Evolutionary conservation across 1,140 invertebrate species (phyloP).

Genomic region (Drosophila leontia): DNA sequence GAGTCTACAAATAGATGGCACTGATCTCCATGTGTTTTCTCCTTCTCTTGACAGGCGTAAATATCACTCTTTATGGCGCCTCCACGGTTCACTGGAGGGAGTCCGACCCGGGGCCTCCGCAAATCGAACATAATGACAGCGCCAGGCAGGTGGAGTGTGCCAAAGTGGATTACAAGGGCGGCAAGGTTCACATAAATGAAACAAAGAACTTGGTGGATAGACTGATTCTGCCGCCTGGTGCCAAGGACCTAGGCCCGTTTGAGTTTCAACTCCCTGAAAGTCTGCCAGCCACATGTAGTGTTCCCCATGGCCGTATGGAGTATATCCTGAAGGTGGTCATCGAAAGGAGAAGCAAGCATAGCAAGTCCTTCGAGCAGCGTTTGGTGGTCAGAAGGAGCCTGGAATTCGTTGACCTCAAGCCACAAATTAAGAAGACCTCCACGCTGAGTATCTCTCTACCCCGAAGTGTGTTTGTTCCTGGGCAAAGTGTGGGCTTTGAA

Average conservation of each 20-base stretch:
- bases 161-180: constrained; percentile 27
- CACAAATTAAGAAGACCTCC: constrained; percentile 6
- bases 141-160: constrained; percentile 9
- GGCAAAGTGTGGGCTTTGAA: constrained; percentile 53
- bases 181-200: constrained; percentile 35
- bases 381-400: constrained; percentile 49
- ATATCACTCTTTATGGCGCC: constrained; percentile 45
- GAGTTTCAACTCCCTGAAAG: constrained; percentile 42
- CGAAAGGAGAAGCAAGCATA: constrained; percentile 46
- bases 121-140: constrained; percentile 66
- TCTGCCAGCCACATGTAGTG: constrained; percentile 59
- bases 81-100: constrained; percentile 54
- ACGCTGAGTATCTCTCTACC: constrained; percentile 29
- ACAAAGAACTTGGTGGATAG: constrained; percentile 20
- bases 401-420: constrained; percentile 38
- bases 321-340: constrained; percentile 48
- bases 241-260: constrained; percentile 30
- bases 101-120: not conserved
- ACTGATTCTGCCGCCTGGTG: constrained; percentile 23
- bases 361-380: constrained; percentile 59
- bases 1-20: constrained; percentile 2
- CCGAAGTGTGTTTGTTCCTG: constrained; percentile 67
- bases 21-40: constrained; percentile 15
- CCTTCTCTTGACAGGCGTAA: constrained; percentile 26
- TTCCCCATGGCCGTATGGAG: constrained; percentile 43